Evolutionary conservation across 2,888 invertebrate genomes (phyloP).

Genomic region (Ptilodon capucinus): DNA sequence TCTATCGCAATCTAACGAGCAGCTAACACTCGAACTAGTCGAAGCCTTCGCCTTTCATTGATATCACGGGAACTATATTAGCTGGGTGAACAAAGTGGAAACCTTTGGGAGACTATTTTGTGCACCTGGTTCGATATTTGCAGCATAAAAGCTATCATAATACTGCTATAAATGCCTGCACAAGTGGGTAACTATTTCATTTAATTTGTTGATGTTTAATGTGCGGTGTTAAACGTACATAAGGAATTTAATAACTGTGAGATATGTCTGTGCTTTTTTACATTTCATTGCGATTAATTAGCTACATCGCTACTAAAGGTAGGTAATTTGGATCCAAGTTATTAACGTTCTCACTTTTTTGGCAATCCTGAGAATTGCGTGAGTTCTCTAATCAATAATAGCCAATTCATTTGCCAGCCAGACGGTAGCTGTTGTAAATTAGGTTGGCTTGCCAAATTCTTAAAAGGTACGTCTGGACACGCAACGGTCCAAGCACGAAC

Average conservation of each 20-base stretch:
- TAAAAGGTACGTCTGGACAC: conserved; percentile 53
- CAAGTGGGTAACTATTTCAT: too few relatives aligned
- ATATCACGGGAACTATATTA: too few relatives aligned
- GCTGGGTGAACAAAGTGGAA: too few relatives aligned
- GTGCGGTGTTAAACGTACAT: too few relatives aligned
- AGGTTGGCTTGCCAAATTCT: conserved; percentile 54
- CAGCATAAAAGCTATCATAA: too few relatives aligned
- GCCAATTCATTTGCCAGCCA: conserved; percentile 53
- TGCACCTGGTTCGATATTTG: too few relatives aligned
- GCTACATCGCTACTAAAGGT: neutral
- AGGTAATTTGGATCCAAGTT: neutral
- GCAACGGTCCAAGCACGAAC: conserved; percentile 44
- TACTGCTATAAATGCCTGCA: too few relatives aligned
- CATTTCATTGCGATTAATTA: neutral
- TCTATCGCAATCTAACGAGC: too few relatives aligned
- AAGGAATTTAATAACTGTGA: neutral
- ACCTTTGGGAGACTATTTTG: too few relatives aligned
- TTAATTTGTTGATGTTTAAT: too few relatives aligned
- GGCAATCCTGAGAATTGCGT: conserved; percentile 48
- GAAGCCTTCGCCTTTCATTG: too few relatives aligned
- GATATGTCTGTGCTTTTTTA: neutral
- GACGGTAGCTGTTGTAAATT: conserved; percentile 70
- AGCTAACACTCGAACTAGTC: too few relatives aligned
- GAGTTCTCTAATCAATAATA: conserved; percentile 47
- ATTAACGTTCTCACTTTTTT: neutral